A percentile compares a stretch with the other conserved stretches of the same genome.
These are phyloP conservation scores for Chlorodrepanis virens DNA, from an alignment of 2,113 vertebrate genomes.

Conservation along the genomic window DNA sequence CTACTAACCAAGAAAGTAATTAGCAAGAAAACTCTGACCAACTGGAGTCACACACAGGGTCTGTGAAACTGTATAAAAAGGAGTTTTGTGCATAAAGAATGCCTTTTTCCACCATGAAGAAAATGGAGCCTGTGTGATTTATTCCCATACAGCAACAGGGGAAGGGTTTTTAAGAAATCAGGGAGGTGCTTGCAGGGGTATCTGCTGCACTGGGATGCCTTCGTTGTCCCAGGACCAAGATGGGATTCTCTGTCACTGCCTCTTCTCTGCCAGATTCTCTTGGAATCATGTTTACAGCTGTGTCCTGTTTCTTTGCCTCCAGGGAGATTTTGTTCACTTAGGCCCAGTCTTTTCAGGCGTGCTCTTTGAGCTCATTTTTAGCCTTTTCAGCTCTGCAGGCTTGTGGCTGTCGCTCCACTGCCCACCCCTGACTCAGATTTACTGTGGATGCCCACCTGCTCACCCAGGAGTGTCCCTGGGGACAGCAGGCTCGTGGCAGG, in stretches of 20 bases:
- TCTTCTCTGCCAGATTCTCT: not conserved
- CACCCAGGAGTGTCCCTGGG: too few relatives aligned
- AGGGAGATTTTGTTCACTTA: not conserved
- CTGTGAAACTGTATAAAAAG: not conserved
- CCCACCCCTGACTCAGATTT: not conserved
- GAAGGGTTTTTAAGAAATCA: not conserved
- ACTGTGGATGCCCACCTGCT: not conserved
- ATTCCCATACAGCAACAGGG: not conserved
- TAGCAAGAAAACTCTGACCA: not conserved
- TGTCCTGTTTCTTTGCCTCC: not conserved
- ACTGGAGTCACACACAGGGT: not conserved
- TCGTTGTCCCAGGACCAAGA: not conserved
- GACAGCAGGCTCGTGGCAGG: fast-evolving
- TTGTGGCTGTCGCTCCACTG: not conserved
- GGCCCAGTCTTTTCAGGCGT: fast-evolving
- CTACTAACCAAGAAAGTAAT: not conserved
- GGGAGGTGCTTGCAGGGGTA: not conserved
- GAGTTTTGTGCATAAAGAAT: not conserved
- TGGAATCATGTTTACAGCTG: not conserved
- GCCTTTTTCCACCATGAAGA: not conserved
- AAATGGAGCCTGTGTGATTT: not conserved
- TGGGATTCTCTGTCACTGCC: not conserved
- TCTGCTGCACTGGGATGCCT: not conserved
- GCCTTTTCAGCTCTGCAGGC: not conserved
- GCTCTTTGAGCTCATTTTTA: not conserved